These are phyloP conservation scores for Dicentrarchus labrax DNA, from an alignment of 2,113 vertebrate species.

Conservation along the genomic window DNA sequence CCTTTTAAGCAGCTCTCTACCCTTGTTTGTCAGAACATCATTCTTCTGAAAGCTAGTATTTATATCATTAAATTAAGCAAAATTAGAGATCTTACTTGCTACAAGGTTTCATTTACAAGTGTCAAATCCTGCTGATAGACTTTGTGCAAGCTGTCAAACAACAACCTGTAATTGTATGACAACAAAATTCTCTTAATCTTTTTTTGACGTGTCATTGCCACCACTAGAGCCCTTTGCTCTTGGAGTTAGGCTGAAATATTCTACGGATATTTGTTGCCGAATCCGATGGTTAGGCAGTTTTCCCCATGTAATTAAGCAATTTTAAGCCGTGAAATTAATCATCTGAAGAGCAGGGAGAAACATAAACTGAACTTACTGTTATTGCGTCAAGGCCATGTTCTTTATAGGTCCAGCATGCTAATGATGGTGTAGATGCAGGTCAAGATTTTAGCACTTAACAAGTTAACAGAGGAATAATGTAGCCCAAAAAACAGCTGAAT, in stretches of 20 bases:
- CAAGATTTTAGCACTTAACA: background rate
- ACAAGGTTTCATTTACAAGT: background rate
- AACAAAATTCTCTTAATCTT: background rate
- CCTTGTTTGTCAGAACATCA: slow-evolving; percentile 10
- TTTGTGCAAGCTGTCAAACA: background rate
- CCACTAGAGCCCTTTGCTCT: background rate
- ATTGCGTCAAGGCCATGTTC: slow-evolving; percentile 10
- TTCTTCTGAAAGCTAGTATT: background rate
- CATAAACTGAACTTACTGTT: background rate
- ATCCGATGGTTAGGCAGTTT: background rate
- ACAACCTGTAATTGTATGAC: background rate
- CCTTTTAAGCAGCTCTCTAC: slow-evolving; percentile 14
- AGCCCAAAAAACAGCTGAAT: background rate
- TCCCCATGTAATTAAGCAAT: background rate
- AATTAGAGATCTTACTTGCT: background rate
- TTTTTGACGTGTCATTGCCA: background rate
- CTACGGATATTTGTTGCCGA: background rate
- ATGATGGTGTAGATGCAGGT: slow-evolving; percentile 3
- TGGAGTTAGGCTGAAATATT: background rate
- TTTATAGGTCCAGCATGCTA: background rate
- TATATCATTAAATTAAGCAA: background rate
- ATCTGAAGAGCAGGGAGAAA: background rate
- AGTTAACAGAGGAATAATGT: too few relatives aligned
- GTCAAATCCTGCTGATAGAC: background rate
- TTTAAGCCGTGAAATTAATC: slow-evolving; percentile 9